phyloP scores from a whole-genome alignment of 2,888 invertebrate species.

The Desoria tigrina region DNA sequence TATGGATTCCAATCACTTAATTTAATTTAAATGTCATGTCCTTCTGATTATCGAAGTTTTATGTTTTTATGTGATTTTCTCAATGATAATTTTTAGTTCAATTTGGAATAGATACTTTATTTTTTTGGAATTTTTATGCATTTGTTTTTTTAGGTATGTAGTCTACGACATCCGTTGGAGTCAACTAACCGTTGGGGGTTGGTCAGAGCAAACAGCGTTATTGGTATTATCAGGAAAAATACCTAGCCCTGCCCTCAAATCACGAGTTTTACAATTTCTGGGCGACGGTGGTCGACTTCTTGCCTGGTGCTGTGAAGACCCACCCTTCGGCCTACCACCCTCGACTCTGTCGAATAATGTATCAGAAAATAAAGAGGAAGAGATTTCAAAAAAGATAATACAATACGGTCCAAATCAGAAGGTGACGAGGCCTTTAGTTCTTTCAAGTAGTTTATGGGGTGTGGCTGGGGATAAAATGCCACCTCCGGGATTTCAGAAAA shows the following conservation, averaged over 20 bases:
- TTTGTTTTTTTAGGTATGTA: slow-evolving; percentile 56
- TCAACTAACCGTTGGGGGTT: slow-evolving; percentile 60
- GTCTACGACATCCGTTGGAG: slow-evolving; percentile 59
- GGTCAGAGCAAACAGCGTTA: slow-evolving; percentile 69
- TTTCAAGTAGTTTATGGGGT: slow-evolving; percentile 33
- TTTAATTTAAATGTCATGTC: too few relatives aligned
- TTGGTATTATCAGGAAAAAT: slow-evolving; percentile 78
- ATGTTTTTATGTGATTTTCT: too few relatives aligned
- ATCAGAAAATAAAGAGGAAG: not conserved
- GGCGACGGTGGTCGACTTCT: slow-evolving; percentile 50
- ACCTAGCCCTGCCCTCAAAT: slow-evolving; percentile 66
- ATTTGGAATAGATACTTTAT: too few relatives aligned
- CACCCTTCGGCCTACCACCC: slow-evolving; percentile 43
- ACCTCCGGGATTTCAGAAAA: slow-evolving; percentile 39
- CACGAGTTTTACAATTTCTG: slow-evolving; percentile 44
- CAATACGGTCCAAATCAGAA: slow-evolving; percentile 31
- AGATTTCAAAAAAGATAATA: slow-evolving; percentile 32
- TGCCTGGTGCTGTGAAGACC: slow-evolving; percentile 48
- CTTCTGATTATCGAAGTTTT: too few relatives aligned
- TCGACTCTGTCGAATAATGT: not conserved
- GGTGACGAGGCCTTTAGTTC: slow-evolving; percentile 32
- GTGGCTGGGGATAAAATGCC: slow-evolving; percentile 26
- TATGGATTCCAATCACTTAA: too few relatives aligned
- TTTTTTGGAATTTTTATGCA: too few relatives aligned
- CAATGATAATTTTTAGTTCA: too few relatives aligned